These are phyloP conservation scores for Lasioglossum zephyrum DNA, from an alignment of 2,888 invertebrate genomes.

Conservation along the genomic window DNA sequence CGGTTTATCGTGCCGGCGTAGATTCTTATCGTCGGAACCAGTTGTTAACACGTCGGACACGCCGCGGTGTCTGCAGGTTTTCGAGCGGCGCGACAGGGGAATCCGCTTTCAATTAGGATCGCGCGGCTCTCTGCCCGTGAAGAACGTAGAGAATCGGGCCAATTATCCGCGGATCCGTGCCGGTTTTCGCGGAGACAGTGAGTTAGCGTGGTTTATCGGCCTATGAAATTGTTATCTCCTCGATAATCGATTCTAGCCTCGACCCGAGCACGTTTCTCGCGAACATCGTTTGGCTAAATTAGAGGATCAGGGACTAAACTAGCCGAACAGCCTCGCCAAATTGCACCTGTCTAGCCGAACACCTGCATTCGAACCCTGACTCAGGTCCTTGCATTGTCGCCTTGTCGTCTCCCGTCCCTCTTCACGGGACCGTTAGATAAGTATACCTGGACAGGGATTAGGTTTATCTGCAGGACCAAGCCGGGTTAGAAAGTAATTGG, in stretches of 20 bases:
- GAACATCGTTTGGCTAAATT: background rate
- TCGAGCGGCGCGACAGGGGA: conserved; percentile 30
- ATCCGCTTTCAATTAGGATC: conserved; percentile 41
- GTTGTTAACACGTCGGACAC: conserved; percentile 45
- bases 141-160: conserved; percentile 30
- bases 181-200: conserved; percentile 12
- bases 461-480: conserved; percentile 45
- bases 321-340: conserved; percentile 69
- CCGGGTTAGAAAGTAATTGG: conserved; percentile 51
- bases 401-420: conserved; percentile 41
- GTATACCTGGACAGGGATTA: conserved; percentile 57
- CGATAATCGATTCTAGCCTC: conserved; percentile 45
- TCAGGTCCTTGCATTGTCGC: conserved; percentile 64
- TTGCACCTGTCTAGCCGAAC: conserved; percentile 76
- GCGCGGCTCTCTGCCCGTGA: background rate
- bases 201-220: conserved; percentile 61
- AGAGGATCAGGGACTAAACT: background rate
- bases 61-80: conserved; percentile 44
- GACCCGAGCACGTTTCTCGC: background rate
- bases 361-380: conserved; percentile 76
- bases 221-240: conserved; percentile 67
- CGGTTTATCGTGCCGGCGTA: conserved; percentile 32
- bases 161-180: conserved; percentile 52
- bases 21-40: conserved; percentile 47
- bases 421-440: conserved; percentile 6